Conservation (phyloP, 2,797 vertebrate species). For the Mycteria americana region DNA sequence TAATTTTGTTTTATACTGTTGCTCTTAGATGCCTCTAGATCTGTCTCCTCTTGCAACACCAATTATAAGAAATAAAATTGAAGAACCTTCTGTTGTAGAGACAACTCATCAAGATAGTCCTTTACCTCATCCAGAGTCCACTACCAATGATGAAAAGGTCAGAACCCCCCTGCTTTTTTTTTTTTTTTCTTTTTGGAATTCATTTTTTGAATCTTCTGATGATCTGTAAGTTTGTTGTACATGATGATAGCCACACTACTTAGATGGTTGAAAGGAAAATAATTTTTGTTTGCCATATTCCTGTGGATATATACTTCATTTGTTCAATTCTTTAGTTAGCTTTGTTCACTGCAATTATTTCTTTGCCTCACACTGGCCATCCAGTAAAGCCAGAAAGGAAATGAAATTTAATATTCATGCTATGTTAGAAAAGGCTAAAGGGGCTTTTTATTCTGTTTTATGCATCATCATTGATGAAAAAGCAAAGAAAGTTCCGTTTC, state of each 20-base stretch:
- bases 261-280: background rate
- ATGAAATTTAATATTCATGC: background rate
- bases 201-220: background rate
- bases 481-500: background rate
- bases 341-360: background rate
- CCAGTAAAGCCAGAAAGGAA: background rate
- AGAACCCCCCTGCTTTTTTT: background rate
- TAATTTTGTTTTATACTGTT: background rate
- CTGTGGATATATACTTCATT: background rate
- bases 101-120: conserved; percentile 92
- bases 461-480: background rate
- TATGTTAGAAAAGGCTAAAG: background rate
- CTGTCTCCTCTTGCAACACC: conserved; percentile 96
- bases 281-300: background rate
- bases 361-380: background rate
- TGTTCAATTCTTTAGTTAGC: background rate
- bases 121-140: conserved; percentile 96
- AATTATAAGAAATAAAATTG: conserved; percentile 94
- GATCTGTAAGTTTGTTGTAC: background rate
- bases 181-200: background rate
- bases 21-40: conserved; percentile 91
- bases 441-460: background rate
- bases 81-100: conserved; percentile 85
- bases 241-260: background rate
- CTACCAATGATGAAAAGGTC: conserved; percentile 97